Evolutionary conservation across 2,888 invertebrate species (phyloP).

Genomic region (Trachelus tabidus): DNA sequence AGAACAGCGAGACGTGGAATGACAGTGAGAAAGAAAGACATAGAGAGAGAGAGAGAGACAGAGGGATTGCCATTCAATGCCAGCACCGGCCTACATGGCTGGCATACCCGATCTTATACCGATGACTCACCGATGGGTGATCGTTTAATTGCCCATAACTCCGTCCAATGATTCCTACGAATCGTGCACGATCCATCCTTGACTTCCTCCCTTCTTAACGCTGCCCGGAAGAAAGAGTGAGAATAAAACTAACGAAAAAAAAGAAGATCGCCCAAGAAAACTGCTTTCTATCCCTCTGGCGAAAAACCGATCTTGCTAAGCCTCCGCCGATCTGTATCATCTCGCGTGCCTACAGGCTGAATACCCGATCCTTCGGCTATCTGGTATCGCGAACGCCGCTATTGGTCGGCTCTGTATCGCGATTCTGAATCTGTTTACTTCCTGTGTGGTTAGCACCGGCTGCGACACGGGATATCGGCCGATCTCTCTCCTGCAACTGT

Average conservation of each 20-base stretch:
- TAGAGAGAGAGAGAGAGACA: background rate
- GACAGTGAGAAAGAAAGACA: background rate
- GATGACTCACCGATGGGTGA: background rate
- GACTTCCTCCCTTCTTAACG: background rate
- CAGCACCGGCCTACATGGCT: background rate
- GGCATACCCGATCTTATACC: background rate
- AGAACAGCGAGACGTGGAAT: background rate
- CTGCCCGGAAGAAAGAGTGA: background rate
- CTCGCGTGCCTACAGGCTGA: background rate
- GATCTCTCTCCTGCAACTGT: background rate
- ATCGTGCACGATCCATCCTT: background rate
- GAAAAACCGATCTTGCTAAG: background rate
- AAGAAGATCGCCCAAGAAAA: background rate
- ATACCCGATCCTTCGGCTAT: background rate
- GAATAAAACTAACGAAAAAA: background rate
- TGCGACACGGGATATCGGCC: background rate
- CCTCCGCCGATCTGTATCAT: background rate
- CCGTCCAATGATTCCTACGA: background rate
- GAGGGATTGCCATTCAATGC: background rate
- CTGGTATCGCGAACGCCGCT: background rate
- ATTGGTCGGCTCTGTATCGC: background rate
- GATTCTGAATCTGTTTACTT: background rate
- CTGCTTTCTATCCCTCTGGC: background rate
- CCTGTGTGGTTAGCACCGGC: background rate
- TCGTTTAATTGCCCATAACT: background rate